Evolutionary conservation across 2,888 invertebrate genomes (phyloP), one percentile per base, ranked within the genome.

Genomic region (Eupithecia subumbrata): DNA sequence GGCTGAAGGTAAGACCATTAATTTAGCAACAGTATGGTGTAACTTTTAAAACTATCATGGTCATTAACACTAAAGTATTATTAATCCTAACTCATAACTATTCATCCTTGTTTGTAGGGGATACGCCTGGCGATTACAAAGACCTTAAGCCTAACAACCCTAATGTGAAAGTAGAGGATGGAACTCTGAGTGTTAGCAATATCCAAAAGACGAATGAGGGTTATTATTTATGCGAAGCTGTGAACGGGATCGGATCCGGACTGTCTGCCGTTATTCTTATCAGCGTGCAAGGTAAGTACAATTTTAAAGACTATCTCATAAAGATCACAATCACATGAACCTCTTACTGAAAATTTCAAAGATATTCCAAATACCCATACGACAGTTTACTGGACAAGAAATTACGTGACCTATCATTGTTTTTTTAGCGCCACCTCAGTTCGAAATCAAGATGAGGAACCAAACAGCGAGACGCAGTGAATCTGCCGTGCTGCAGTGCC

Each of bases 171-270:
- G 98, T 98, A 70, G 98, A 98, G 92, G 99, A 99, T 89, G 99
- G 99, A 82, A 98, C 98, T 73, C 95, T 99, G 78, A 96, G 97
- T 76, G 97, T 99, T 86, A 96, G 97, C 84, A 98, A 98, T 86
- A 98, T 99, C 82, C 98, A 98, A 90, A 98, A 98, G 93, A 97
- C 97, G 30, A 98, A 99, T 88, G 98, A 98, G 94, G 99, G 99
- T 34, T 98, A 98, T 89, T 99, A 99, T 91, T 95, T 99, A 66
- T 99, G 99, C 89, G 98, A 99, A 94, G 98, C 99, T 76, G 98
- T 98, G 69, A 99, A 99, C 92, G 98, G 98, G 84, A 98, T 99
- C 84, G 99, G 99, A 78, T 98, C 98, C 78, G 99, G 98, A 86
- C 95, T 99, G 48, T 99, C 99, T 73, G 99, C 99, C 82, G 98